These are phyloP conservation scores for Cynopterus sphinx DNA, from an alignment of 2,797 vertebrate genomes.

Conservation along the genomic window DNA sequence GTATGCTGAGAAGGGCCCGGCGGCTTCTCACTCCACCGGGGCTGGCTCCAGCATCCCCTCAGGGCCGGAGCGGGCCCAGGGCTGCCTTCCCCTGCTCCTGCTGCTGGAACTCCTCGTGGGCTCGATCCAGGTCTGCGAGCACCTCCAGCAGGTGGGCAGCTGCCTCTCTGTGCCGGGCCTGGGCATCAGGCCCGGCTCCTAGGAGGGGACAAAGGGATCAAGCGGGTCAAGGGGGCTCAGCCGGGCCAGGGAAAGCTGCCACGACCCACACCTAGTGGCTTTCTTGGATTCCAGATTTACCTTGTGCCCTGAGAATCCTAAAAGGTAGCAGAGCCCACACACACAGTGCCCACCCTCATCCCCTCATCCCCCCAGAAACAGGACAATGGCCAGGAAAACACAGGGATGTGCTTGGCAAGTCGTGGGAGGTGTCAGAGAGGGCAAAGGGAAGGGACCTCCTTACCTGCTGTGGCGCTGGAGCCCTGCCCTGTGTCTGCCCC, in stretches of 20 bases:
- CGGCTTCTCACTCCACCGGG: neutral
- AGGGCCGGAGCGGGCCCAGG: constrained; percentile 81
- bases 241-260: neutral
- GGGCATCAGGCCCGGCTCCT: constrained; percentile 63
- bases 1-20: fast-evolving
- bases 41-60: constrained; percentile 42
- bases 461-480: constrained; percentile 82
- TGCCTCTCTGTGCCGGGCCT: constrained; percentile 70
- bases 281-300: neutral
- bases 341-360: neutral
- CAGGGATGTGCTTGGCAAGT: fast-evolving
- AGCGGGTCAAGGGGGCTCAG: neutral
- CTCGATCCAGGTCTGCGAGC: constrained; percentile 89
- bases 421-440: too few species aligned
- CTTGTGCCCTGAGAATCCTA: neutral
- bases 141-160: constrained; percentile 86
- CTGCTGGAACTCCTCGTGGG: constrained; percentile 87
- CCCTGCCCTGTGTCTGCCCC: constrained; percentile 79
- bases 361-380: neutral
- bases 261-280: too few species aligned
- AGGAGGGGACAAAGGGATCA: neutral
- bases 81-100: constrained; percentile 83
- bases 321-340: neutral
- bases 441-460: neutral
- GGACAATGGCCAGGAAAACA: neutral